These are phyloP conservation scores for Falco naumanni DNA, from an alignment of 2,797 vertebrate genomes.

Conservation along the genomic window DNA sequence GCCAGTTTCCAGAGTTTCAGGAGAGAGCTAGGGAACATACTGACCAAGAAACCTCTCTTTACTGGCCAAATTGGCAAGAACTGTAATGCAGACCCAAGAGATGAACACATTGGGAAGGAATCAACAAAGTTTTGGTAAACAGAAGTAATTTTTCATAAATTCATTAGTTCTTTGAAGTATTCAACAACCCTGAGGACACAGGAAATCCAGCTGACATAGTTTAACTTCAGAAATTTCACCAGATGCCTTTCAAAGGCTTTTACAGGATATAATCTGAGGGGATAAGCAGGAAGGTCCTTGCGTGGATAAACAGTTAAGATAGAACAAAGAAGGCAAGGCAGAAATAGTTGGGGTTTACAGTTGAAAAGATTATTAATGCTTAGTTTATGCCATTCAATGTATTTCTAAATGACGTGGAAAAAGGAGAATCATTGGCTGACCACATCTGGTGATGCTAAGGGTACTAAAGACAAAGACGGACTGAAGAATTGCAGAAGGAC, in stretches of 20 bases:
- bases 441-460: not conserved
- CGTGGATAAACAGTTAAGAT: not conserved
- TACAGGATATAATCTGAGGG: not conserved
- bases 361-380: not conserved
- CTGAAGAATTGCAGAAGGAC: not conserved
- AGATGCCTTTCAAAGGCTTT: not conserved
- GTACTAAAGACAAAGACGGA: not conserved
- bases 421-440: not conserved
- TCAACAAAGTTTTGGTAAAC: not conserved
- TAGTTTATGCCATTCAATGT: not conserved
- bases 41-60: not conserved
- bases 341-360: not conserved
- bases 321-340: not conserved
- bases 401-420: not conserved
- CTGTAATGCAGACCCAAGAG: not conserved
- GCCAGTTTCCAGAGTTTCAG: not conserved
- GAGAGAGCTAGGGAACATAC: not conserved
- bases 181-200: not conserved
- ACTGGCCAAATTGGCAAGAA: not conserved
- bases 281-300: not conserved
- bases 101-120: not conserved
- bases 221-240: slow-evolving; percentile 16
- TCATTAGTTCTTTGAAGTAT: not conserved
- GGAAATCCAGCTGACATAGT: not conserved
- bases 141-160: not conserved